phyloP scores from a whole-genome alignment of 1,140 invertebrate genomes.

The Colletes gigas region DNA sequence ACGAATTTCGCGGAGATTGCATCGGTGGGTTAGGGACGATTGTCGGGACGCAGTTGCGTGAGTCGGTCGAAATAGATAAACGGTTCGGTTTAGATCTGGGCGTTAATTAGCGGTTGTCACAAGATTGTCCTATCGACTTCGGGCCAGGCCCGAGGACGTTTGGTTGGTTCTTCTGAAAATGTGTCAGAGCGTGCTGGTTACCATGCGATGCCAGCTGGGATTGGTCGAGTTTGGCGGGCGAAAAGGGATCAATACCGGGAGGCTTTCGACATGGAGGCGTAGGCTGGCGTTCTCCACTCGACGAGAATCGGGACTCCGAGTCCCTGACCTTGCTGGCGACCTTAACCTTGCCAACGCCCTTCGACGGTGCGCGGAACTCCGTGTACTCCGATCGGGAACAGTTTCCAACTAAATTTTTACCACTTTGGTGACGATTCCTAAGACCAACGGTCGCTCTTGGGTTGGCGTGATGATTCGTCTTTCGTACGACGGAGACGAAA shows the following conservation, averaged over 20 bases:
- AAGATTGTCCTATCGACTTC: slow-evolving; percentile 19
- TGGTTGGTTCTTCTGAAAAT: slow-evolving; percentile 45
- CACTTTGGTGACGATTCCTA: too few relatives aligned
- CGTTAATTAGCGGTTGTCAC: slow-evolving; percentile 41
- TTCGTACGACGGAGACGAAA: too few relatives aligned
- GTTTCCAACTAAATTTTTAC: slow-evolving; percentile 19
- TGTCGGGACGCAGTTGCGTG: slow-evolving; percentile 2
- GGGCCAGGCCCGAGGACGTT: slow-evolving; percentile 5
- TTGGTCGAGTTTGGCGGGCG: slow-evolving; percentile 66
- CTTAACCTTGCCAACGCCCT: slow-evolving; percentile 57
- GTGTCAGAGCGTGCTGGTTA: slow-evolving; percentile 59
- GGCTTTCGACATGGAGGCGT: slow-evolving; percentile 65
- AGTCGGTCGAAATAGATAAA: slow-evolving; percentile 13
- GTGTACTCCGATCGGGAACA: neutral
- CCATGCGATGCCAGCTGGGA: slow-evolving; percentile 59
- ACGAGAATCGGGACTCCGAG: slow-evolving; percentile 64
- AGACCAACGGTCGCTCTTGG: too few relatives aligned
- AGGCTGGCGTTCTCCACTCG: slow-evolving; percentile 61
- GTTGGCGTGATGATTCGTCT: too few relatives aligned
- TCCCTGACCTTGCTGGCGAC: slow-evolving; percentile 67
- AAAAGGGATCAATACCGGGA: slow-evolving; percentile 73
- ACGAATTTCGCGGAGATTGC: too few relatives aligned
- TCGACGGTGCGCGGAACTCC: slow-evolving; percentile 33
- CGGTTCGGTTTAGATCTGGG: neutral
- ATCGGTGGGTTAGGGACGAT: too few relatives aligned